Evolutionary conservation across 2,113 vertebrate genomes (phyloP).

Genomic region (Limnothrissa miodon): DNA sequence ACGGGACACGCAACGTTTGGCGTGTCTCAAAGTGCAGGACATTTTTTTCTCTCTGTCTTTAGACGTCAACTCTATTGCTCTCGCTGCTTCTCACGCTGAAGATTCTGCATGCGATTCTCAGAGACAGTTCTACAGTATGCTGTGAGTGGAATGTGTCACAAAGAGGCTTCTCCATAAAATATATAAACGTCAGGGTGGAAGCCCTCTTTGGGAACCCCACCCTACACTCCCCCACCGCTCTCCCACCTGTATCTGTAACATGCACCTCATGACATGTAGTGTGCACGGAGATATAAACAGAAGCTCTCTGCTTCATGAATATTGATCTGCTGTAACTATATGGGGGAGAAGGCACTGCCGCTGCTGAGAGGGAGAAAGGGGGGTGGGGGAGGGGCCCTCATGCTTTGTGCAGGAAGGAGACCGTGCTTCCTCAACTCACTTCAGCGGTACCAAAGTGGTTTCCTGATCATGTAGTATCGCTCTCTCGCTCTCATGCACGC

Average conservation of each 20-base stretch:
- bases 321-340: conserved; percentile 26
- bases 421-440: background rate
- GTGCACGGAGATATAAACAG: background rate
- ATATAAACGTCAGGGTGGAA: background rate
- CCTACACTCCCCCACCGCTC: background rate
- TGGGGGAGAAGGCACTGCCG: background rate
- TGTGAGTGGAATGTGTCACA: background rate
- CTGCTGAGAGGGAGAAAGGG: background rate
- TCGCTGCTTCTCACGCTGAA: background rate
- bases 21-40: background rate
- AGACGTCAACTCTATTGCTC: background rate
- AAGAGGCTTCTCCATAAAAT: background rate
- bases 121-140: background rate
- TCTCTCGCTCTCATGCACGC: background rate
- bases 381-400: conserved; percentile 22
- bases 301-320: conserved; percentile 19
- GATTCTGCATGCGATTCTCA: background rate
- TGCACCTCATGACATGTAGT: background rate
- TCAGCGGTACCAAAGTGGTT: background rate
- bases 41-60: background rate
- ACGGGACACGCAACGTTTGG: background rate
- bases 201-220: background rate
- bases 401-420: background rate
- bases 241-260: background rate
- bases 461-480: conserved; percentile 15